Evolutionary conservation across 2,113 vertebrate species (phyloP).

Genomic region (Myodes glareolus): DNA sequence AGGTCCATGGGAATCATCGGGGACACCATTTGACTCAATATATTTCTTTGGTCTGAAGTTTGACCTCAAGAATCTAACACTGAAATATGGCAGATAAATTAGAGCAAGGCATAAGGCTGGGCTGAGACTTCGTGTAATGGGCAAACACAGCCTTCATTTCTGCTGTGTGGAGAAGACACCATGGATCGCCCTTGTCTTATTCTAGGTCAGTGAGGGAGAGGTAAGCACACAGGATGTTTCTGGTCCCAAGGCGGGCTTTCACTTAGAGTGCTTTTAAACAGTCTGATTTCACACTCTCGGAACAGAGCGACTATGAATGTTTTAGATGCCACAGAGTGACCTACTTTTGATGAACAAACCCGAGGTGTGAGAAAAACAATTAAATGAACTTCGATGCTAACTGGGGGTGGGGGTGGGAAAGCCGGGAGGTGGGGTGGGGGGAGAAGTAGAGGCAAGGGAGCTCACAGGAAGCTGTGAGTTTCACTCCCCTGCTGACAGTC

Average conservation of each 20-base stretch:
- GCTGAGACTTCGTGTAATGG: not conserved
- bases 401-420: not conserved
- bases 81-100: not conserved
- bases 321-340: constrained; percentile 66
- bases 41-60: not conserved
- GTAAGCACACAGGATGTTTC: not conserved
- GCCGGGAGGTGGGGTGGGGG: not conserved
- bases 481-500: constrained; percentile 10
- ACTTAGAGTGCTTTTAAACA: constrained; percentile 46
- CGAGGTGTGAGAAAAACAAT: constrained; percentile 65
- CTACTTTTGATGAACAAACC: constrained; percentile 74
- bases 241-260: constrained; percentile 38
- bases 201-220: not conserved
- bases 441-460: constrained; percentile 28
- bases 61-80: not conserved
- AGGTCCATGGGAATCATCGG: too few relatives aligned
- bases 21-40: not conserved
- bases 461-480: constrained; percentile 54
- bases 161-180: not conserved
- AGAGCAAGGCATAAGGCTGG: not conserved
- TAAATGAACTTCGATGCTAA: constrained; percentile 57
- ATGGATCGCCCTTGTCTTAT: fast-evolving
- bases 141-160: too few relatives aligned
- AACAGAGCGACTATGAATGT: constrained; percentile 56
- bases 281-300: constrained; percentile 67